Percentiles rank a stretch among this genome's conserved stretches.
Evolutionary conservation across 2,888 invertebrate species (phyloP).

Genomic region (Drosophila hawaiiensis): DNA sequence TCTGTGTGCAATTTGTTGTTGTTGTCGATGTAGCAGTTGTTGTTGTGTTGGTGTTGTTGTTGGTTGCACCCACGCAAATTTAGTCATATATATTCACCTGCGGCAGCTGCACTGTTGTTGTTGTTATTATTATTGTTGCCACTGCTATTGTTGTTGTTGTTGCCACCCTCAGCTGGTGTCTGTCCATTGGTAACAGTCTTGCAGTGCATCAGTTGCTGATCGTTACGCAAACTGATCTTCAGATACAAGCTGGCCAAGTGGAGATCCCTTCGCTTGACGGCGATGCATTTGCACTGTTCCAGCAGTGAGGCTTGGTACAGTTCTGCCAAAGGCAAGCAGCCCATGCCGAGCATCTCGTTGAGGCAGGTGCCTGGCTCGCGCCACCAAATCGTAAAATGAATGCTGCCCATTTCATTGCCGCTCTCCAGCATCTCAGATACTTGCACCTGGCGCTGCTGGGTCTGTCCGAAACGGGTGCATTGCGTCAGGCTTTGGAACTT

Average conservation of each 20-base stretch:
- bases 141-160: constrained; percentile 29
- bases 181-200: constrained; percentile 40
- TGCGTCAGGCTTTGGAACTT: constrained; percentile 83
- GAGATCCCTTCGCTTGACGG: constrained; percentile 72
- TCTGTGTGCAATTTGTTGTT: constrained; percentile 27
- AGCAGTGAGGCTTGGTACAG: constrained; percentile 77
- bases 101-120: constrained; percentile 50
- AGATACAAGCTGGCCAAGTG: constrained; percentile 80
- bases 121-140: constrained; percentile 36
- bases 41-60: constrained; percentile 41
- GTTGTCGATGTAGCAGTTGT: constrained; percentile 19
- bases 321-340: constrained; percentile 71
- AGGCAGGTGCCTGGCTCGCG: constrained; percentile 83
- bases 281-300: constrained; percentile 82
- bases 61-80: constrained; percentile 61
- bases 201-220: constrained; percentile 32
- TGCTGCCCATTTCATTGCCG: constrained; percentile 63
- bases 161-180: constrained; percentile 41
- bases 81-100: constrained; percentile 84
- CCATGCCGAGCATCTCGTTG: constrained; percentile 82
- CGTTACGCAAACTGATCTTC: constrained; percentile 72
- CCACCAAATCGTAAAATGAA: constrained; percentile 83
- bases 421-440: constrained; percentile 37
- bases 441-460: constrained; percentile 72
- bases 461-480: constrained; percentile 81